These are phyloP conservation scores for Ligdia adustata DNA, from an alignment of 2,888 invertebrate species.

Conservation along the genomic window DNA sequence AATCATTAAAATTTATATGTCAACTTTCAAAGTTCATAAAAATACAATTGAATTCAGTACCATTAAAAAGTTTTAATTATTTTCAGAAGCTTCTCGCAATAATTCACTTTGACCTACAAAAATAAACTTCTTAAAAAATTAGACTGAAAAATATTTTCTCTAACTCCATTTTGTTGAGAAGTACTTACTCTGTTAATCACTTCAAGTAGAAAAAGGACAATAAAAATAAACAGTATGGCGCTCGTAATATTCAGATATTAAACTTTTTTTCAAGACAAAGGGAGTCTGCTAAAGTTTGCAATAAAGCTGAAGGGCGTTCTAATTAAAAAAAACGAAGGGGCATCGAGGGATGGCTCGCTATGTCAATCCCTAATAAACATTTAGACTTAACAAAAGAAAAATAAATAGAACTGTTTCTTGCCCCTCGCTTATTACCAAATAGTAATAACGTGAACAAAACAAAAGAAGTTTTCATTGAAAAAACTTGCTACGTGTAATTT, in stretches of 20 bases:
- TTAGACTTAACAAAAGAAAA: slow-evolving; percentile 46
- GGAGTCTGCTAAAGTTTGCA: slow-evolving; percentile 45
- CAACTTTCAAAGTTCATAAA: too few relatives aligned
- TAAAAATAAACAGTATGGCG: slow-evolving; percentile 28
- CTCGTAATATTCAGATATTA: slow-evolving; percentile 41
- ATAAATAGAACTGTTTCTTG: slow-evolving; percentile 37
- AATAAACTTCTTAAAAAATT: not conserved
- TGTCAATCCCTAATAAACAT: slow-evolving; percentile 51
- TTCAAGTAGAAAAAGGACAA: slow-evolving; percentile 21
- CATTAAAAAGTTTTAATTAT: not conserved
- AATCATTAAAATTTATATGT: too few relatives aligned
- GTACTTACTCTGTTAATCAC: slow-evolving; percentile 10
- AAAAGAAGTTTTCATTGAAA: slow-evolving; percentile 50
- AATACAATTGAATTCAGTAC: too few relatives aligned
- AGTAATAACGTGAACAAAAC: slow-evolving; percentile 40
- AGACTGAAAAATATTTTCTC: not conserved
- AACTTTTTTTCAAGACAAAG: slow-evolving; percentile 50
- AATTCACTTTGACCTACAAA: slow-evolving; percentile 1
- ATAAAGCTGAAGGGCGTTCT: slow-evolving; percentile 49
- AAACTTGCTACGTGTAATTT: slow-evolving; percentile 53
- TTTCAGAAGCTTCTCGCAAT: not conserved
- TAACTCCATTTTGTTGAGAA: slow-evolving; percentile 3
- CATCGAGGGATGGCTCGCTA: slow-evolving; percentile 47
- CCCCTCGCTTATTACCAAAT: slow-evolving; percentile 40
- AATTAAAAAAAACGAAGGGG: slow-evolving; percentile 50